These are phyloP conservation scores for Diarsia rubi DNA, from an alignment of 2,888 invertebrate genomes.

Conservation along the genomic window DNA sequence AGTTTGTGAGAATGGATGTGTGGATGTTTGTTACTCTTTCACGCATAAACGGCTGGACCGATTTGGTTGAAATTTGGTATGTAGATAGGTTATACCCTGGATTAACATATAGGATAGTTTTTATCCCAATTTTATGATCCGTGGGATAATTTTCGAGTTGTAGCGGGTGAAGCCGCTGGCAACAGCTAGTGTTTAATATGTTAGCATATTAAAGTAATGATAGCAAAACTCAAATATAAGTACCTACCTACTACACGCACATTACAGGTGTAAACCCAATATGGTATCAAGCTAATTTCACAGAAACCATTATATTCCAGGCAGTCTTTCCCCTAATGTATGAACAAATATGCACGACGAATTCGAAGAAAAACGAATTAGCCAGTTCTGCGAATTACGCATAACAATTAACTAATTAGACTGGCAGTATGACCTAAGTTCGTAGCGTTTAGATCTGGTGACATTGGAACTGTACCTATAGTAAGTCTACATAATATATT, in stretches of 20 bases:
- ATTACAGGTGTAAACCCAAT: not conserved
- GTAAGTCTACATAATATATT: not conserved
- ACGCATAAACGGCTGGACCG: too few species aligned
- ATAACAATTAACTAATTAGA: conserved; percentile 39
- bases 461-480: not conserved
- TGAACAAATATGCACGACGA: conserved; percentile 20
- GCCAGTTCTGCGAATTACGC: conserved; percentile 34
- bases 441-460: not conserved
- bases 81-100: too few species aligned
- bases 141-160: too few species aligned
- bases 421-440: conserved; percentile 15
- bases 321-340: conserved; percentile 19
- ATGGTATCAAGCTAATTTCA: conserved; percentile 16
- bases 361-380: conserved; percentile 45
- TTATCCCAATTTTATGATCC: too few species aligned
- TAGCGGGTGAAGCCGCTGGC: too few species aligned
- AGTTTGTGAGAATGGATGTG: too few species aligned
- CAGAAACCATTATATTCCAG: conserved; percentile 16
- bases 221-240: not conserved
- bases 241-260: too few species aligned
- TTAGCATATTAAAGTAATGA: not conserved
- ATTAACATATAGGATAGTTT: too few species aligned
- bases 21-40: too few species aligned
- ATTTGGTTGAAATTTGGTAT: too few species aligned
- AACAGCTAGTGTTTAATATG: too few species aligned